phyloP scores from a whole-genome alignment of 53 echinoderm and acorn worm genomes.

The Temnopleurus reevesii region DNA sequence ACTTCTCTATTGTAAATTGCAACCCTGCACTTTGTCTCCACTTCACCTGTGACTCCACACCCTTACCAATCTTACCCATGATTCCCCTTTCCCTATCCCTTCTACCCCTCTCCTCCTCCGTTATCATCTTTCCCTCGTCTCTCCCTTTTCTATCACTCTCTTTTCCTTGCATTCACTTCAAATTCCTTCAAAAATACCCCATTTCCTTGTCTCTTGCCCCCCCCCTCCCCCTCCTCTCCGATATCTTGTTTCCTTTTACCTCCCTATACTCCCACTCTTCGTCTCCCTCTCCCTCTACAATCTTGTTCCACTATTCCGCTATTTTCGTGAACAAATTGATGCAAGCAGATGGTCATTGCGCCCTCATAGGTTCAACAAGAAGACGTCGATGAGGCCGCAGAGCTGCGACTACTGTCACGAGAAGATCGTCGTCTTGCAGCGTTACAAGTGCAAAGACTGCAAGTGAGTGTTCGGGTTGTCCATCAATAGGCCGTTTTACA shows the following conservation, averaged over 20 bases:
- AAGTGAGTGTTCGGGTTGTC: slow-evolving; percentile 70
- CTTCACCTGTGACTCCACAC: background rate
- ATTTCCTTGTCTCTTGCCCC: background rate
- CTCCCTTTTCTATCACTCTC: background rate
- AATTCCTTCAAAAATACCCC: background rate
- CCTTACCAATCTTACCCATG: background rate
- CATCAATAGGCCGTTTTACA: too few relatives aligned
- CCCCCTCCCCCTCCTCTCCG: background rate
- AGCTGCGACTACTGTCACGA: slow-evolving; percentile 91
- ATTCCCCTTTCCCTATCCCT: background rate
- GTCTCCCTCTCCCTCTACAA: background rate
- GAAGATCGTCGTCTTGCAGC: slow-evolving; percentile 82
- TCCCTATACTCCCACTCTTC: background rate
- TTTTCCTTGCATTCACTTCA: background rate
- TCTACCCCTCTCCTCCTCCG: background rate
- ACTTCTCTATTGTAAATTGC: too few relatives aligned
- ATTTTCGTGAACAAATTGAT: background rate
- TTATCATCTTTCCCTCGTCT: too few relatives aligned
- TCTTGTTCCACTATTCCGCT: background rate
- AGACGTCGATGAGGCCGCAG: slow-evolving; percentile 71
- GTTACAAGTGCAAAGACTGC: slow-evolving; percentile 95
- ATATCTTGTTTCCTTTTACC: background rate
- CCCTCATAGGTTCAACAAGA: slow-evolving; percentile 82
- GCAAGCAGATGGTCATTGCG: slow-evolving; percentile 61
- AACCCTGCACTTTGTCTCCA: background rate